Evolutionary conservation across 2,888 invertebrate genomes (phyloP), one percentile per base, ranked within the genome.

Genomic region (Anticlea derivata): DNA sequence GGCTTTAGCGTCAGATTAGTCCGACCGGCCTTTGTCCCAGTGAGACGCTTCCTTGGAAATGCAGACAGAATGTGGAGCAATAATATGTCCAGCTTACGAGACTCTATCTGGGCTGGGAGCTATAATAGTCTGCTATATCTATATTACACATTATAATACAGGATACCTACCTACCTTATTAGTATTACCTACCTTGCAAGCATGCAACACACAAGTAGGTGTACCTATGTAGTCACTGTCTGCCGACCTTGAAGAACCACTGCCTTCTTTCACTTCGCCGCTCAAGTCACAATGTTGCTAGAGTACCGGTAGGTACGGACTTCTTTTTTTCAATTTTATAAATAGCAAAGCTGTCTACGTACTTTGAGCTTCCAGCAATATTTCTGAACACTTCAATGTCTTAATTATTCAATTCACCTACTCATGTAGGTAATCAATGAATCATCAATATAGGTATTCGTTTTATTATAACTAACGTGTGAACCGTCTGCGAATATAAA

Each of bases 401-500:
- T n/a, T n/a, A n/a, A n/a, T n/a, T n/a, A n/a, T n/a, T n/a, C n/a
- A n/a, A n/a, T n/a, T n/a, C n/a, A n/a, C n/a, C n/a, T n/a, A n/a
- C n/a, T n/a, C n/a, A n/a, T n/a, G 17, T 17, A 17, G 17, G 17
- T 24, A 26, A 38, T 26, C 26, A 38, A 12, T 26, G 13, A 29
- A 22, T 30, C 33, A 10, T 24, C 5, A 26, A 10, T 10, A 13
- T 23, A 23, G 4, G 13, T 8, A 31, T 23, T 43, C 26, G 27
- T 29, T 29, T 5, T 39, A 22, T 3, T 27, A 26, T 33, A 8
- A 37, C n/a, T n/a, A 26, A 43, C 43, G 37, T 49, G 41, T 41
- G 49, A 49, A 52, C 33, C 17, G 13, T 17, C 26, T 45, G 80
- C 78, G 80, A 80, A 80, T n/a, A 78, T 77, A 81, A 79, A 80